phyloP scores from a whole-genome alignment of 2,888 invertebrate species.

The Coelopa pilipes region DNA sequence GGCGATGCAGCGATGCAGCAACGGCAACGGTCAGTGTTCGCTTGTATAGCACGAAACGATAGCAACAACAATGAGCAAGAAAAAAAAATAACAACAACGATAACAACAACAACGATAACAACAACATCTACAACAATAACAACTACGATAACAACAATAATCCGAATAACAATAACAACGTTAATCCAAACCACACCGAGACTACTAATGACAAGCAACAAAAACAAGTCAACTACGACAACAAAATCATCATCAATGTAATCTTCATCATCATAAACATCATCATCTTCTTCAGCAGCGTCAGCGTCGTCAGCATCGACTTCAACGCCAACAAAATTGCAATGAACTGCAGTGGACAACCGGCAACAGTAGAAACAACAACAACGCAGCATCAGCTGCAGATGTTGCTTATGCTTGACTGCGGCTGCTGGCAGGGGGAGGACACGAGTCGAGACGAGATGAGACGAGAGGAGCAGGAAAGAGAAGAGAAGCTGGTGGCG shows the following conservation, averaged over 20 bases:
- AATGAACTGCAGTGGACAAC: conserved; percentile 11
- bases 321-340: background rate
- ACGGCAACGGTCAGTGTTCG: conserved; percentile 18
- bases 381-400: conserved; percentile 18
- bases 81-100: background rate
- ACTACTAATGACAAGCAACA: no score
- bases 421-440: conserved; percentile 14
- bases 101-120: background rate
- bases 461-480: conserved; percentile 29
- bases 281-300: no score
- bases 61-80: conserved; percentile 1
- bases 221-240: no score
- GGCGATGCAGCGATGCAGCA: no score
- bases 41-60: background rate
- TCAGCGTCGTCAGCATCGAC: background rate
- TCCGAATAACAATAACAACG: no score
- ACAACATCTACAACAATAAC: background rate
- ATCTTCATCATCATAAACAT: no score
- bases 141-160: background rate
- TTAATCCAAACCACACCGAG: no score
- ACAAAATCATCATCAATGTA: no score
- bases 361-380: conserved; percentile 22
- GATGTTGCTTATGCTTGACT: conserved; percentile 29
- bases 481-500: conserved; percentile 22
- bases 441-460: conserved; percentile 1